Evolutionary conservation across 1,140 invertebrate genomes (phyloP).

Genomic region (Muscidifurax raptorellus): DNA sequence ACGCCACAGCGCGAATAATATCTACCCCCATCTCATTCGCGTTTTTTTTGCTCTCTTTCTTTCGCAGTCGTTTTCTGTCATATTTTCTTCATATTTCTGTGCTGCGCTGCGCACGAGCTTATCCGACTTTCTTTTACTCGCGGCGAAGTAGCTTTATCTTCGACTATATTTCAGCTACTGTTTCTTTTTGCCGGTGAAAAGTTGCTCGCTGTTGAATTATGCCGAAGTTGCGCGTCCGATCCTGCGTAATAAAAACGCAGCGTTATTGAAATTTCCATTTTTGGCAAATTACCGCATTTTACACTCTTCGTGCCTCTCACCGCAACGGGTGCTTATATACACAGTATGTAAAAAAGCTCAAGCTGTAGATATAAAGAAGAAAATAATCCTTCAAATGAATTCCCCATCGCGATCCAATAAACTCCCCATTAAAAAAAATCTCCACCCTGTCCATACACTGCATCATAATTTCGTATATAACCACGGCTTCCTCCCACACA

Average conservation of each 20-base stretch:
- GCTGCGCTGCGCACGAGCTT: background rate
- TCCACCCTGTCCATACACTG: background rate
- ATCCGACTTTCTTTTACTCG: background rate
- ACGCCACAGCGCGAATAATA: constrained; percentile 32
- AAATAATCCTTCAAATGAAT: too few relatives aligned
- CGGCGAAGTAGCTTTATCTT: background rate
- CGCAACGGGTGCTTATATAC: too few relatives aligned
- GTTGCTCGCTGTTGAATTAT: too few relatives aligned
- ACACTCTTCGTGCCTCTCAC: too few relatives aligned
- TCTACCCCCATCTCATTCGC: background rate
- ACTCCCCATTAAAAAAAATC: background rate
- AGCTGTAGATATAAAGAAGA: too few relatives aligned
- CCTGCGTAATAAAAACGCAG: too few relatives aligned
- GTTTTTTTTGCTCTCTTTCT: background rate
- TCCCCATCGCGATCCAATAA: too few relatives aligned
- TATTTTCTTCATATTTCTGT: background rate
- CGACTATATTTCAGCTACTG: background rate
- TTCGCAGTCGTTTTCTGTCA: background rate
- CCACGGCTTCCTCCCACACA: background rate
- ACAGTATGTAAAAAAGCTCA: too few relatives aligned
- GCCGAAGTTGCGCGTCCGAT: too few relatives aligned
- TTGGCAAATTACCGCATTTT: too few relatives aligned
- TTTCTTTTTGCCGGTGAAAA: background rate
- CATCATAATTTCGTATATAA: background rate
- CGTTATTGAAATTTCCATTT: too few relatives aligned